Evolutionary conservation across 1,140 invertebrate genomes (phyloP), one percentile per base, ranked within the genome.

Genomic region (Hyles euphorbiae): DNA sequence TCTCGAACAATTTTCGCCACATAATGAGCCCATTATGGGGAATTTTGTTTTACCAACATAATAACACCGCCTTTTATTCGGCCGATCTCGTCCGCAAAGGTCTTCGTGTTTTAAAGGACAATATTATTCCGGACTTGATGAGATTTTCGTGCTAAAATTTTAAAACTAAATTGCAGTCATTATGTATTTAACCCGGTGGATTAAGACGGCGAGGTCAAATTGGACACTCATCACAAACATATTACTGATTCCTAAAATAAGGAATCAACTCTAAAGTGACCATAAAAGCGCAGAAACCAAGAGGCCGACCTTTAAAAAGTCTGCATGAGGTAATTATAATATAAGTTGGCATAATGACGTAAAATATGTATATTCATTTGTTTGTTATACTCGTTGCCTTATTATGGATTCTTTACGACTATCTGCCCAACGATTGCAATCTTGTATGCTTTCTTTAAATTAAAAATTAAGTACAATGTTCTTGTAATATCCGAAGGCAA

Each of bases 1-100:
- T 87, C 74, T 83, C 75, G 77, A 68, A 76, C 83, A 88, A 88
- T 88, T 88, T 88, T 86, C 86, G 86, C 83, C 86, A 86, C 78
- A 86, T 88, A 87, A 88, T 88, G 76, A 87, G 83, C 80, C 86
- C 78, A 87, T 88, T 87, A 88, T 81, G 81, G 78, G 70, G 83
- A 87, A 88, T 88, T 88, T 85, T 86, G 81, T 86, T 88, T 87
- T 85, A 88, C 86, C 86, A 86, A 87, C 86, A 88, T 87, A 87
- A 88, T 88, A 87, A 84, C 81, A 70, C 81, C 81, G 83, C 70
- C 81, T 81, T 81, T 84, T 86, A 85, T 85, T 82, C 82, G 65
- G 68, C 60, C 76, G 78, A 74, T 80, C 75, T 74, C 65, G 70
- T 73, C 76, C 70, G 81, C 78, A 78, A 77, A 87, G 83, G 79